A percentile compares a stretch with the other conserved stretches of the same genome.
These are phyloP conservation scores for Metalampra italica DNA, from an alignment of 2,888 invertebrate species.

Conservation along the genomic window DNA sequence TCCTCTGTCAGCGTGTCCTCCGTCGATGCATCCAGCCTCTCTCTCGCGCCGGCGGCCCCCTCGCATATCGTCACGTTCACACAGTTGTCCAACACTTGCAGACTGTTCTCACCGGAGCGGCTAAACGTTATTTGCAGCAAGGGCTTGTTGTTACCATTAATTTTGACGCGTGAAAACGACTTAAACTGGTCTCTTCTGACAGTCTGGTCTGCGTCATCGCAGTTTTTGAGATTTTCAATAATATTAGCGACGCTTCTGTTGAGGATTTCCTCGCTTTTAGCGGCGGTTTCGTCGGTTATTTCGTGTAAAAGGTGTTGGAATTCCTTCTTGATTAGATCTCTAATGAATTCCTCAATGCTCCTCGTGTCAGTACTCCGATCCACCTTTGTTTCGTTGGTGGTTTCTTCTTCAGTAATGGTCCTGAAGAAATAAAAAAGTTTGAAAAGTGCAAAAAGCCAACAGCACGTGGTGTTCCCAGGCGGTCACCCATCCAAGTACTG, in stretches of 20 bases:
- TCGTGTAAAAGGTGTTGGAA: conserved; percentile 55
- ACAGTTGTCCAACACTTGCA: conserved; percentile 64
- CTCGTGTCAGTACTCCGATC: conserved; percentile 65
- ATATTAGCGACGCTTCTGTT: conserved; percentile 59
- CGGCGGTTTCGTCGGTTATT: conserved; percentile 41
- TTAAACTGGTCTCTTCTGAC: conserved; percentile 39
- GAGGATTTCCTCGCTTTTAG: conserved; percentile 43
- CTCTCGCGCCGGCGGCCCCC: conserved; percentile 25
- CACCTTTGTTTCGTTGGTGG: conserved; percentile 32
- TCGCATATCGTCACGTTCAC: conserved; percentile 67
- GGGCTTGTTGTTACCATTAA: conserved; percentile 69
- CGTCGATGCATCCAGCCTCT: conserved; percentile 42
- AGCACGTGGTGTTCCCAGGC: conserved; percentile 43
- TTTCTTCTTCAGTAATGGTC: conserved; percentile 20
- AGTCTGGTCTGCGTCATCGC: conserved; percentile 27
- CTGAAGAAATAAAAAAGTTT: conserved; percentile 2
- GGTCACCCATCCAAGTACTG: conserved; percentile 60
- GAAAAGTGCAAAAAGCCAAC: conserved; percentile 28
- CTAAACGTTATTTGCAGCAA: conserved; percentile 63
- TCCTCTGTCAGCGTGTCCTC: conserved; percentile 56
- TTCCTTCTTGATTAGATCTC: conserved; percentile 61
- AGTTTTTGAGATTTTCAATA: conserved; percentile 44
- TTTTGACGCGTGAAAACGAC: conserved; percentile 63
- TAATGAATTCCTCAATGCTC: conserved; percentile 64
- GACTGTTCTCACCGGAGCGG: conserved; percentile 57